These are phyloP conservation scores for Chymomyza costata DNA, from an alignment of 1,140 invertebrate genomes.

Conservation along the genomic window DNA sequence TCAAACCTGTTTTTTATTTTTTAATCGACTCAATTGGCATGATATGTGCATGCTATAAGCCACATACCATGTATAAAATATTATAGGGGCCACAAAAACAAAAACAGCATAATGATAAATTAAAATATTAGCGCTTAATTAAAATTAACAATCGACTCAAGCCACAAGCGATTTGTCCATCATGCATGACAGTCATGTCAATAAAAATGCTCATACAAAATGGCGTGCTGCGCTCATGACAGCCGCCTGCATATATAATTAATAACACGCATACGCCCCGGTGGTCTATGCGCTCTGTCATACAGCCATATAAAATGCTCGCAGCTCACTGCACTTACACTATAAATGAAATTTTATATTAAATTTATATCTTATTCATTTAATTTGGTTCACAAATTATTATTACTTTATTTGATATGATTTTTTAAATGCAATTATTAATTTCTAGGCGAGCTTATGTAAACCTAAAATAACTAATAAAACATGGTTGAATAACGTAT, in stretches of 20 bases:
- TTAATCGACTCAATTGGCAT: conserved; percentile 33
- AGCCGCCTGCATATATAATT: conserved; percentile 10
- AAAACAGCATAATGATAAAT: conserved; percentile 59
- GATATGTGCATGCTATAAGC: conserved; percentile 44
- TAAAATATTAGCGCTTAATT: conserved; percentile 74
- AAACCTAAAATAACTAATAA: too few relatives aligned
- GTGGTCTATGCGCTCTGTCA: not conserved
- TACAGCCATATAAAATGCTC: conserved; percentile 2
- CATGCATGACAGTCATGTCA: not conserved
- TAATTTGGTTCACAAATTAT: too few relatives aligned
- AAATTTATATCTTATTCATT: too few relatives aligned
- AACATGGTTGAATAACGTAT: too few relatives aligned
- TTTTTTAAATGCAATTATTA: too few relatives aligned
- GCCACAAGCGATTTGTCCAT: conserved; percentile 24
- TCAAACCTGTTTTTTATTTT: not conserved
- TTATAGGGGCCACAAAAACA: conserved; percentile 18
- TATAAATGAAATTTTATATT: too few relatives aligned
- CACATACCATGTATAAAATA: conserved; percentile 19
- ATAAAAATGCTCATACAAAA: not conserved
- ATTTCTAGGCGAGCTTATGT: too few relatives aligned
- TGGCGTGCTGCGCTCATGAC: too few relatives aligned
- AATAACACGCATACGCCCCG: conserved; percentile 30
- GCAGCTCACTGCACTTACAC: conserved; percentile 7
- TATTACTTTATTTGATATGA: too few relatives aligned
- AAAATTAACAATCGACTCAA: conserved; percentile 57